Evolutionary conservation across 2,888 invertebrate species (phyloP).

Genomic region (Cyaniris semiargus): DNA sequence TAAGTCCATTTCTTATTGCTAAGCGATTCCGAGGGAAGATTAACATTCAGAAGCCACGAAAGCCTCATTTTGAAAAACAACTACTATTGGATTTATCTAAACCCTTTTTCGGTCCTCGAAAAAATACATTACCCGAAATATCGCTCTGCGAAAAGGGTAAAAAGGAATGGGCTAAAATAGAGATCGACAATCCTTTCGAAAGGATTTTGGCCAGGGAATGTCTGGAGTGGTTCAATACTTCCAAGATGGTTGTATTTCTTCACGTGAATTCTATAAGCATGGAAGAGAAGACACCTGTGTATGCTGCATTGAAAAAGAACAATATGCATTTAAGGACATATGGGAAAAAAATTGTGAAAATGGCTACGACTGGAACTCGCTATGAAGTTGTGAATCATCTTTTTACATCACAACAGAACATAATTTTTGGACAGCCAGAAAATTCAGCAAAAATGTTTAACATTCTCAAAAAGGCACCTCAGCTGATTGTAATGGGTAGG

Average conservation of each 20-base stretch:
- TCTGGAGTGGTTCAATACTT: slow-evolving; percentile 84
- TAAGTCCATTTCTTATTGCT: slow-evolving; percentile 72
- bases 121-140: slow-evolving; percentile 65
- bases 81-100: slow-evolving; percentile 83
- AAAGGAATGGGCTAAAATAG: slow-evolving; percentile 44
- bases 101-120: slow-evolving; percentile 80
- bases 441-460: slow-evolving; percentile 82
- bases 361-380: slow-evolving; percentile 84
- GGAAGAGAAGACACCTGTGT: slow-evolving; percentile 83
- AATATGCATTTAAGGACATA: slow-evolving; percentile 86
- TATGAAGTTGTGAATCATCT: slow-evolving; percentile 85
- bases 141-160: slow-evolving; percentile 75
- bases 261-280: slow-evolving; percentile 86
- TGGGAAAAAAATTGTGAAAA: slow-evolving; percentile 82
- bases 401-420: slow-evolving; percentile 82
- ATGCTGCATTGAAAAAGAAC: slow-evolving; percentile 81
- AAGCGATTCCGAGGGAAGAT: slow-evolving; percentile 87
- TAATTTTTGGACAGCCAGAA: slow-evolving; percentile 86
- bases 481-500: slow-evolving; percentile 85
- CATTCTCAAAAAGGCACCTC: slow-evolving; percentile 85
- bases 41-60: slow-evolving; percentile 87
- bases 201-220: slow-evolving; percentile 86
- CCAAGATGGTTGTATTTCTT: slow-evolving; percentile 85
- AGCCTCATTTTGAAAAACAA: slow-evolving; percentile 85
- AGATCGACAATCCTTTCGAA: slow-evolving; percentile 85